Base-by-base conservation (phyloP, 2,113 vertebrate genomes). In the Lampris incognitus region DNA sequence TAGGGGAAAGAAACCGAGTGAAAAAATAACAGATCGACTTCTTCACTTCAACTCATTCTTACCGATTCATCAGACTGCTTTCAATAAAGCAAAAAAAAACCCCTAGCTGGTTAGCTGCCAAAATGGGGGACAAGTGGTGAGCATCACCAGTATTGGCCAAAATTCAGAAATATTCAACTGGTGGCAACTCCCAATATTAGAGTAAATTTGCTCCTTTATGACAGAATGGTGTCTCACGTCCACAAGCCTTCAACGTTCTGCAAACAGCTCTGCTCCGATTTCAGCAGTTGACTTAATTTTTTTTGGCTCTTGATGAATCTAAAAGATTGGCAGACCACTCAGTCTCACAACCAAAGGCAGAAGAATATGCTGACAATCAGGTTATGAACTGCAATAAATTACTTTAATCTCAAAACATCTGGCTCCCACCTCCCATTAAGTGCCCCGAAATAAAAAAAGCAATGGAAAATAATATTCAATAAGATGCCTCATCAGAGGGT, bases 301-400 rank as follows among this genome's bases (percentile, higher is more conserved):
- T 70, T 36, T 5, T 49, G 52, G 57, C 36, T 61, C 38, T 46
- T 58, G 61, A 68, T 2, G 24, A 24, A 46, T 4, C 36, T 9
- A 37, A 42, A 57, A 36, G 39, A 36, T 38, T 24, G 42, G 42
- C 11, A 68, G 42, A 48, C 4, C 42, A 6, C 59, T 48, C 40
- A 44, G 66, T 82, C n/a, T 44, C 40, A 10, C 39, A 77, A 10
- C 69, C 44, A 76, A 81, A 81, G 76, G 41, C 37, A 76, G 82
- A 66, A 78, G 64, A 10, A 73, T 10, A 68, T 66, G 39, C 72
- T 69, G 49, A 76, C 80, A 74, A 78, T 56, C 1, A 42, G 72
- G 66, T 41, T 37, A 10, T 81, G 49, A 88, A 82, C 68, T 90
- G 88, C 86, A 91, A 89, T 88, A 82, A 88, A 69, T 92, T 83